Evolutionary conservation across 1,140 invertebrate genomes (phyloP).

Genomic region (Cotesia typhae): DNA sequence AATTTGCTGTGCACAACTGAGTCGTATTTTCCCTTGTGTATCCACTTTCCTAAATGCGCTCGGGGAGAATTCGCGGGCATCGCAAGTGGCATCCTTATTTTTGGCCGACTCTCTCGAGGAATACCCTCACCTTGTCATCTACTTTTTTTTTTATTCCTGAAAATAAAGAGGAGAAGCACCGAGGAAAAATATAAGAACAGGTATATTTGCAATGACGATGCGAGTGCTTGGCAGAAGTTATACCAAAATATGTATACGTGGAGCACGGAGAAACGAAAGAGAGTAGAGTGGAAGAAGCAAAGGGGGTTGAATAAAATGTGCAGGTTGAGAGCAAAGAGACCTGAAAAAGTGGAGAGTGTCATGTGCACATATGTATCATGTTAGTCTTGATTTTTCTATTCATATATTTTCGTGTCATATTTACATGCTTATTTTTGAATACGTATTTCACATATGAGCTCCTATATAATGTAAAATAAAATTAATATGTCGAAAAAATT

Average conservation of each 20-base stretch:
- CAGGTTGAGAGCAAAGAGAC: neutral
- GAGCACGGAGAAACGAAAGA: neutral
- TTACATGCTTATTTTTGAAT: neutral
- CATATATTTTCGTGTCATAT: neutral
- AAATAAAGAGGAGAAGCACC: neutral
- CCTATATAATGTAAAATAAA: neutral
- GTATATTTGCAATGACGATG: neutral
- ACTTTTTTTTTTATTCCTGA: constrained; percentile 2
- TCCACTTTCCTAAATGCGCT: constrained; percentile 11
- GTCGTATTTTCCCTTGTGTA: constrained; percentile 8
- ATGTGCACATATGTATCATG: neutral
- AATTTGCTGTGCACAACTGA: neutral
- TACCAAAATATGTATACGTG: neutral
- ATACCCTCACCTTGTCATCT: neutral
- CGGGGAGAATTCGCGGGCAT: constrained; percentile 6
- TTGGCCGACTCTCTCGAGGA: constrained; percentile 7
- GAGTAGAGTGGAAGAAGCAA: neutral
- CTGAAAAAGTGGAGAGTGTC: neutral
- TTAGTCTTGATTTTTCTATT: neutral
- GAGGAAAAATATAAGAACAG: neutral
- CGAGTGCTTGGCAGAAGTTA: neutral
- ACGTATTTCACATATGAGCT: neutral
- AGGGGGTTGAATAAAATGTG: constrained; percentile 11
- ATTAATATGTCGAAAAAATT: neutral
- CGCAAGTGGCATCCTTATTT: constrained; percentile 20